Evolutionary conservation across 2,888 invertebrate species (phyloP), one percentile per base, ranked within the genome.

Genomic region (Atethmia centrago): DNA sequence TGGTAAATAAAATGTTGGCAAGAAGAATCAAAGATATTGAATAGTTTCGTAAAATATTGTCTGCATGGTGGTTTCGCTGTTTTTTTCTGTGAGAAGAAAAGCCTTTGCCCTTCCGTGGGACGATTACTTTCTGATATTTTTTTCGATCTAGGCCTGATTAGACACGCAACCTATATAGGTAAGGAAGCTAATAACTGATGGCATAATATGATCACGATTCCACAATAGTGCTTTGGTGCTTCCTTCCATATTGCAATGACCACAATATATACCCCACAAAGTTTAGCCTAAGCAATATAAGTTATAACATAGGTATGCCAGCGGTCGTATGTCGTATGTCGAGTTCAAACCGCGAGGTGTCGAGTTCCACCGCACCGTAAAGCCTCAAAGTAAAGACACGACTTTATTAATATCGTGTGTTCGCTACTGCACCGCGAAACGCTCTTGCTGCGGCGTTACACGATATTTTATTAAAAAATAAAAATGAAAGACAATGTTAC

Each of bases 271-370:
- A 25, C 9, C 21, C 19, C 0, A 51, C 49, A 67, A 31, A 47
- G 55, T 42, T 53, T 19, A 49, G 56, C 21, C 10, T 14, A 31
- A 42, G 42, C 42, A 42, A 42, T n/a, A 19, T 21, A 47, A 9
- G 1, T 36, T 66, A 69, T 53, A 49, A 12, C 21, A 71, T 62
- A 40, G 25, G 58, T 31, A 72, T 55, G 45, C 61, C 14, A 42
- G n/a, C 31, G 71, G 68, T 85, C 79, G 88, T 49, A 61, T 71
- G 84, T 85, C 87, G n/a, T n/a, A n/a, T n/a, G n/a, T 82, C 71
- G 88, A 85, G 93, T 93, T 92, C 92, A 92, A 91, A 92, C 92
- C 92, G 87, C 93, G 87, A 71, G 71, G 89, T 90, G 86, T 94
- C 87, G 40, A 31, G 76, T 94, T 92, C 62, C 91, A 89, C 77